Percentiles rank a stretch among this genome's conserved stretches.
Evolutionary conservation across 92 coral and sea anemone species (phyloP).

Genomic region (Palythoa grandis): DNA sequence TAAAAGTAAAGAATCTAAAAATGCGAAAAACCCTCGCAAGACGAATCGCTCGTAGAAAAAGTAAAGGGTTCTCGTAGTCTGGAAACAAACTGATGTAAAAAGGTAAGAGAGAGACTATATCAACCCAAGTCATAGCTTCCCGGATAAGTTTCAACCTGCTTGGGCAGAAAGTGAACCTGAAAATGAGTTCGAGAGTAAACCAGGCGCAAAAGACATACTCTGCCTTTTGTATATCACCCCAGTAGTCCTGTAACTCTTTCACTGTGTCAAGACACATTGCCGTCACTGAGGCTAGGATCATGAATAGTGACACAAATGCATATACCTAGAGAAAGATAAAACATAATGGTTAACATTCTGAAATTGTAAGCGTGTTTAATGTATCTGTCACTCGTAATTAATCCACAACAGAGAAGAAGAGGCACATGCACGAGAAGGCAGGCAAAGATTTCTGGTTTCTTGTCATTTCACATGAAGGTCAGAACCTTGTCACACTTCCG

Average conservation of each 20-base stretch:
- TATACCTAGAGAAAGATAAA: constrained; percentile 62
- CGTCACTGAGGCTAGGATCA: constrained; percentile 83
- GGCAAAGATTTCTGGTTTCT: too few relatives aligned
- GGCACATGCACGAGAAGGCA: too few relatives aligned
- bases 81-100: constrained; percentile 66
- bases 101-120: constrained; percentile 81
- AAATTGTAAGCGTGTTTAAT: neutral
- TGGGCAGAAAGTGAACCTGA: constrained; percentile 81
- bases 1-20: constrained; percentile 86
- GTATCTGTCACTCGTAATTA: too few relatives aligned
- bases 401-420: too few relatives aligned
- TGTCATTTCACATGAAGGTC: too few relatives aligned
- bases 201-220: constrained; percentile 85
- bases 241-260: constrained; percentile 38
- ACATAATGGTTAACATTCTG: neutral
- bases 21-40: constrained; percentile 89
- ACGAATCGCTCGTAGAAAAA: constrained; percentile 76
- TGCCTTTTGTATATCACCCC: constrained; percentile 14
- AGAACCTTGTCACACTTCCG: too few relatives aligned
- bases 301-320: constrained; percentile 76
- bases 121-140: constrained; percentile 92
- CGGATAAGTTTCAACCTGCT: constrained; percentile 71
- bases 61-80: neutral
- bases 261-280: constrained; percentile 87
- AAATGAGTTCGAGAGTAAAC: constrained; percentile 85